Conservation (phyloP, 2,113 vertebrate genomes). For the Oryzias melastigma region DNA sequence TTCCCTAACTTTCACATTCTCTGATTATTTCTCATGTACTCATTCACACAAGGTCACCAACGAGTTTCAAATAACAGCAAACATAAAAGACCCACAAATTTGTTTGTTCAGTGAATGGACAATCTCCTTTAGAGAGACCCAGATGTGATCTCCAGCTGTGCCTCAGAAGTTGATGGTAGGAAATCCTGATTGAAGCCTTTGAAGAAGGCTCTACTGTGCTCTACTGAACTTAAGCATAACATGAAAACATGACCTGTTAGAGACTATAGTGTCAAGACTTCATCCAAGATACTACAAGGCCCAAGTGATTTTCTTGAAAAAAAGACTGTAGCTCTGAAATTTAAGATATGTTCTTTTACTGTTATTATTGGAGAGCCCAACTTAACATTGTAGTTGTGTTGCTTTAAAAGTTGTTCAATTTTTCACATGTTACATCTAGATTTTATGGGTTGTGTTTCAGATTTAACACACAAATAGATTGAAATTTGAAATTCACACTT, state of each 20-base stretch:
- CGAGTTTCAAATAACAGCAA: neutral
- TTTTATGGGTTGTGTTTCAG: too few relatives aligned
- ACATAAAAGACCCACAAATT: too few relatives aligned
- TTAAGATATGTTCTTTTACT: neutral
- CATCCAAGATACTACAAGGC: constrained; percentile 5
- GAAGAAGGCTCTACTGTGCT: constrained; percentile 26
- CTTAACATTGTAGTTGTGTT: too few relatives aligned
- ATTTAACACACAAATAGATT: too few relatives aligned
- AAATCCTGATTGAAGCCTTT: constrained; percentile 37
- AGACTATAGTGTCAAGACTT: constrained; percentile 8
- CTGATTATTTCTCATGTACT: neutral
- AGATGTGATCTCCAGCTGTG: constrained; percentile 45
- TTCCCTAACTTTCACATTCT: neutral
- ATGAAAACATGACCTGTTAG: constrained; percentile 12
- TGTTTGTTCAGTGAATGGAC: neutral
- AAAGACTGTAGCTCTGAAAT: neutral
- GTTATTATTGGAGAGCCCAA: too few relatives aligned
- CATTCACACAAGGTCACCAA: neutral
- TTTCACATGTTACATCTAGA: too few relatives aligned
- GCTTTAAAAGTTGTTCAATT: too few relatives aligned
- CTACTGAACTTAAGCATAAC: constrained; percentile 37
- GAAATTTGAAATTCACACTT: too few relatives aligned
- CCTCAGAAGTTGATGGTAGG: constrained; percentile 25
- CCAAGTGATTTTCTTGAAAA: neutral
- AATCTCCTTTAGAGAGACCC: constrained; percentile 7